These are phyloP conservation scores for Margaritifera margaritifera DNA, from an alignment of 2,888 invertebrate genomes.

Conservation along the genomic window DNA sequence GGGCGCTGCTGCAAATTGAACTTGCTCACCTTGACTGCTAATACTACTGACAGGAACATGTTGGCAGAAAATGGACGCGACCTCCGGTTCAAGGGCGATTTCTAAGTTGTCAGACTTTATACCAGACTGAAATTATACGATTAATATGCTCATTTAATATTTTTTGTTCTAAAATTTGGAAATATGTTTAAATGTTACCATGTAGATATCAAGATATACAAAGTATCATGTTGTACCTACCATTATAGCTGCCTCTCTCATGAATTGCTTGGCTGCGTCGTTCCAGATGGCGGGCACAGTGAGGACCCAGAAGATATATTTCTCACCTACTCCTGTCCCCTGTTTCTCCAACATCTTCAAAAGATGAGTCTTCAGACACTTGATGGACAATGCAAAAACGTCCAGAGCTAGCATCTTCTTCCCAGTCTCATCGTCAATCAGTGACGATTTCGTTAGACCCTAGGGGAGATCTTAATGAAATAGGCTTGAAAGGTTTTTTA, in stretches of 20 bases:
- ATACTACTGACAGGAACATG: no score
- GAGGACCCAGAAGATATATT: slow-evolving; percentile 15
- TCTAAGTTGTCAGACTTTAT: no score
- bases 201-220: no score
- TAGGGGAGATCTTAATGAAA: background rate
- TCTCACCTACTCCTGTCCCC: slow-evolving; percentile 2
- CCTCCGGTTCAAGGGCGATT: no score
- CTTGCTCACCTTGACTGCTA: no score
- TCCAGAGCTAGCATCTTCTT: slow-evolving; percentile 7
- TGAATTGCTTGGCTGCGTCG: slow-evolving; percentile 15
- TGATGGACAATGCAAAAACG: slow-evolving; percentile 11
- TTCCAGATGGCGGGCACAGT: slow-evolving; percentile 18
- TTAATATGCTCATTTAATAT: no score
- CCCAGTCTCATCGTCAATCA: slow-evolving; percentile 10
- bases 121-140: no score
- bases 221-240: background rate
- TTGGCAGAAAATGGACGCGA: no score
- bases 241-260: slow-evolving; percentile 10
- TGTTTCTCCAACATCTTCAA: slow-evolving; percentile 7
- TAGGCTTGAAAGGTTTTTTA: no score
- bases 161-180: no score
- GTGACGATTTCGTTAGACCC: slow-evolving; percentile 3
- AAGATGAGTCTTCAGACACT: slow-evolving; percentile 11
- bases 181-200: no score
- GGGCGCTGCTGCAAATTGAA: no score